phyloP scores from a whole-genome alignment of 2,888 invertebrate genomes.

The Baccha elongata region DNA sequence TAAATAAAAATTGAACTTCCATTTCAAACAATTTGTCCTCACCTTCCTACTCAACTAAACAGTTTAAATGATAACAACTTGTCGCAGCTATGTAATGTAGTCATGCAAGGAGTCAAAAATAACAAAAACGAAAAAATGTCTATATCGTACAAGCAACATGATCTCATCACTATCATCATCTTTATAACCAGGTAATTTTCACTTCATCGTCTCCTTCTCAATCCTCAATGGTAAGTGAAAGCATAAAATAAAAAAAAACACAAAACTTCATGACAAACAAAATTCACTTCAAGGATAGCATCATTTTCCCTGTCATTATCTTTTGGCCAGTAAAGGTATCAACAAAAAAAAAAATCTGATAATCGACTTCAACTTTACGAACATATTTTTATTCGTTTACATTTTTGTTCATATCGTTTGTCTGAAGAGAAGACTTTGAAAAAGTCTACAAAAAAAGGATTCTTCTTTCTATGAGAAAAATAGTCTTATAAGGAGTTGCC shows the following conservation, averaged over 20 bases:
- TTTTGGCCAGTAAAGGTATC: constrained; percentile 20
- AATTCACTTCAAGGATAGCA: constrained; percentile 19
- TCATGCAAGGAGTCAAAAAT: constrained; percentile 40
- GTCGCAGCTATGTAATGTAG: constrained; percentile 39
- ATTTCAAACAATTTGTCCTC: background rate
- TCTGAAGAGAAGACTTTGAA: constrained; percentile 26
- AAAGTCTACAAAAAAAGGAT: constrained; percentile 44
- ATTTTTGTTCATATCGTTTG: constrained; percentile 14
- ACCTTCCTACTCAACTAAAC: background rate
- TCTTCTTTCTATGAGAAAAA: background rate
- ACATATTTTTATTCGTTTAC: constrained; percentile 48
- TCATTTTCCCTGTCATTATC: constrained; percentile 63
- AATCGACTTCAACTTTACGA: constrained; percentile 14
- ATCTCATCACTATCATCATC: constrained; percentile 50
- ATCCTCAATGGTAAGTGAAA: background rate
- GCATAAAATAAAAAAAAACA: constrained; percentile 8
- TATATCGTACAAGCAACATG: constrained; percentile 37
- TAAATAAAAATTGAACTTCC: too few relatives aligned
- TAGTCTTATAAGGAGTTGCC: background rate
- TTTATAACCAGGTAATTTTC: constrained; percentile 66
- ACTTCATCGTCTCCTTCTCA: constrained; percentile 52
- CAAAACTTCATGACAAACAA: constrained; percentile 1
- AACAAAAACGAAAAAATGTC: constrained; percentile 19
- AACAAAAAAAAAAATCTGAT: constrained; percentile 60
- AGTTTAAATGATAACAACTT: constrained; percentile 62